Percentiles rank a stretch among this genome's conserved stretches.
Conservation (phyloP, 2,113 vertebrate genomes). For the Prunella himalayana region DNA sequence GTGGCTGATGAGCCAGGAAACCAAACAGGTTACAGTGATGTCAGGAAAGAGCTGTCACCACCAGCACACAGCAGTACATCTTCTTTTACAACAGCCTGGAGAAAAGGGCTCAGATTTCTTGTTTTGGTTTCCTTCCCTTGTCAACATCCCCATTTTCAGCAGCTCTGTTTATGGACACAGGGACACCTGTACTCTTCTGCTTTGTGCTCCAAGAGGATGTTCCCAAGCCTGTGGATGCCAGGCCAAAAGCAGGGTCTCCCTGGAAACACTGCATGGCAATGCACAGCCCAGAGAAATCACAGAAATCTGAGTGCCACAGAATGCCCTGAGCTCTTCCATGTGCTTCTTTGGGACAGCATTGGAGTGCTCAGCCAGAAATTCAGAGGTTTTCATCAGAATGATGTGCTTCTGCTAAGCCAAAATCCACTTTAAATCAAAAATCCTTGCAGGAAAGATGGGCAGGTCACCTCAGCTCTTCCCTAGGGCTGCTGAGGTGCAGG, state of each 20-base stretch:
- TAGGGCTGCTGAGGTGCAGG: not conserved
- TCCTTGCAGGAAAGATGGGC: not conserved
- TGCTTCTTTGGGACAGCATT: not conserved
- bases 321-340: not conserved
- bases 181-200: not conserved
- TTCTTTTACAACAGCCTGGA: not conserved
- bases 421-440: not conserved
- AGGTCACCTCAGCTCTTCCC: not conserved
- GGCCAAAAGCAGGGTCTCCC: not conserved
- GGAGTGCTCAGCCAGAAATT: not conserved
- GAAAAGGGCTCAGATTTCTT: not conserved
- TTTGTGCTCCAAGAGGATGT: not conserved
- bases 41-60: not conserved
- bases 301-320: not conserved
- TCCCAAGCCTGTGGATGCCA: not conserved
- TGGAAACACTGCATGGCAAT: not conserved
- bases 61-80: not conserved
- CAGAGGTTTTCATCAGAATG: fast-evolving
- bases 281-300: too few species aligned
- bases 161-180: not conserved
- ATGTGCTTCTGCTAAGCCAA: not conserved
- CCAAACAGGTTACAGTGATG: not conserved
- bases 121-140: not conserved
- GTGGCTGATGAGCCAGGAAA: not conserved
- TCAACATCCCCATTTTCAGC: not conserved